Percentiles rank a stretch among this genome's conserved stretches.
phyloP scores from a whole-genome alignment of 2,797 vertebrate species.

The Fratercula arctica region DNA sequence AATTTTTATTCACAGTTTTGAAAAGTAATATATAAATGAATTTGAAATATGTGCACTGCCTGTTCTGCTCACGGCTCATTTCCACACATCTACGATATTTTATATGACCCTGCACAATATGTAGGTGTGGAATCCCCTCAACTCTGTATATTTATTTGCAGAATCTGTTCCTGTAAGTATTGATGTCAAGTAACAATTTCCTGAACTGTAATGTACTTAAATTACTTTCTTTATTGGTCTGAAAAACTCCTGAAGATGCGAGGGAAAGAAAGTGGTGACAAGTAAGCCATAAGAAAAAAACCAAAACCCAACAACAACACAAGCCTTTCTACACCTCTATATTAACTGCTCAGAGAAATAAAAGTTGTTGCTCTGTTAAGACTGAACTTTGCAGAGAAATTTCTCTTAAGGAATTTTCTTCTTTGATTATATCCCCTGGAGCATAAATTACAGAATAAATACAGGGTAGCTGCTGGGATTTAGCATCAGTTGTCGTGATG shows the following conservation, averaged over 20 bases:
- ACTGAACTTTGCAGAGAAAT: background rate
- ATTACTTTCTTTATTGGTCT: background rate
- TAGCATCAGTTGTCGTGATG: constrained; percentile 24
- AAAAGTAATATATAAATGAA: background rate
- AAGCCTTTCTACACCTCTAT: background rate
- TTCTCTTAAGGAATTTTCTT: constrained; percentile 32
- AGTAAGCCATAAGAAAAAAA: background rate
- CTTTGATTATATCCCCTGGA: constrained; percentile 27
- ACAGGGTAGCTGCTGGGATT: constrained; percentile 29
- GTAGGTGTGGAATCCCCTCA: background rate
- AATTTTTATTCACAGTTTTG: background rate
- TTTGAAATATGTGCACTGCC: background rate
- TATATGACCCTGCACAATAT: background rate
- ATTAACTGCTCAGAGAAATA: background rate
- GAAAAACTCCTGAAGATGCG: background rate
- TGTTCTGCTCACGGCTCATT: background rate
- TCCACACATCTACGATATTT: background rate
- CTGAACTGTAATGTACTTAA: background rate
- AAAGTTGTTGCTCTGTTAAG: background rate
- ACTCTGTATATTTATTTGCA: background rate
- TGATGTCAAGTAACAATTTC: background rate
- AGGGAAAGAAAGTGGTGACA: background rate
- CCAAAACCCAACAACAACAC: background rate
- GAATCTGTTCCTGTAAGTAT: background rate
- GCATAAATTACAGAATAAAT: constrained; percentile 23